Base-by-base conservation (phyloP, 2,888 invertebrate species). In the Lasioglossum lativentre region DNA sequence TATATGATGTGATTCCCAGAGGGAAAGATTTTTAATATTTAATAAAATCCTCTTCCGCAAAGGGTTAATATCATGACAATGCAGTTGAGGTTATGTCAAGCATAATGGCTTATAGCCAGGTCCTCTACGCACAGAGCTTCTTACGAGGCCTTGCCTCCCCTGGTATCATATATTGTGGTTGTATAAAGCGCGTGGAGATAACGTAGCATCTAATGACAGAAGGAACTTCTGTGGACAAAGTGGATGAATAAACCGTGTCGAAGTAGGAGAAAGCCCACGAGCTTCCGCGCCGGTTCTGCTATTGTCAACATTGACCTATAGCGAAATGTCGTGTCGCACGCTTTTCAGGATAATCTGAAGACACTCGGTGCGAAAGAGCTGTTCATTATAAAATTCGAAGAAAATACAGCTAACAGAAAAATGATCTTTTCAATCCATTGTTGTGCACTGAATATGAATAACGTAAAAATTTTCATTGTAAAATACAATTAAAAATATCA, bases 191-290 rank as follows among this genome's bases (percentile, higher is more conserved):
- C 8, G 68, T 23, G 68, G 23, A 68, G 68, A 68, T 40, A 68
- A 68, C 68, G 68, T 23, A 23, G 68, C 38, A 68, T 68, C 38
- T 68, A 68, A 68, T 68, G 38, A 68, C 68, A 40, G 68, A 68
- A n/a, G 38, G 12, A 68, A 40, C 38, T 23, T 23, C 34, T 38
- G 23, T 23, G n/a, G 68, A 68, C 68, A 68, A 68, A 68, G 38
- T 68, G 68, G 23, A 40, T 68, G 68, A 68, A 68, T 68, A 40
- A 68, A 68, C 68, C 34, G 38, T 34, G 38, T 38, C 23, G n/a
- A 40, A 68, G 38, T 38, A 38, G 38, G 34, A 38, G 68, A 68
- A 23, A 40, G 10, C 23, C 38, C 68, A 38, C 12, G 68, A 38
- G 38, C 38, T 68, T n/a, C 38, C 38, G 68, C 38, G 38, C 38